Percentiles rank a stretch among this genome's conserved stretches.
Conservation (phyloP, 2,888 invertebrate genomes). For the Leptarthrus brevirostris region DNA sequence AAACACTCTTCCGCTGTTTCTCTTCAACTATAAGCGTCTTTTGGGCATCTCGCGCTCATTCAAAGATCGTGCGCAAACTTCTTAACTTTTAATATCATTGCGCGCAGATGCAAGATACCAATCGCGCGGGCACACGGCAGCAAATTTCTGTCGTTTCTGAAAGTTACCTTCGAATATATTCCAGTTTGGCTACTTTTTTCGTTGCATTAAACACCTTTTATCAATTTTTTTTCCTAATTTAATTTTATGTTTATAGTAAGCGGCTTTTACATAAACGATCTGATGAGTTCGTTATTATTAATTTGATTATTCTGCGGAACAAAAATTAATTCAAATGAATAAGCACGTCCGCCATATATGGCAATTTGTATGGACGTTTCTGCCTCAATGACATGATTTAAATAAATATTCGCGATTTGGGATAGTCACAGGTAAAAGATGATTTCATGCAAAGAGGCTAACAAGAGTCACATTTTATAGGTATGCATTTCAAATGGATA, state of each 20-base stretch:
- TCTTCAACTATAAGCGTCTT: neutral
- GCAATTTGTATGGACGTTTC: conserved; percentile 5
- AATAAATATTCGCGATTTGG: neutral
- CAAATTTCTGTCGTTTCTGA: neutral
- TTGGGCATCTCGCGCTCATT: neutral
- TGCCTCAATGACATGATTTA: conserved; percentile 6
- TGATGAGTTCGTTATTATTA: neutral
- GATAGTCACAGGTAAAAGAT: conserved; percentile 8
- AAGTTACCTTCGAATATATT: neutral
- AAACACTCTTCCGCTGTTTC: conserved; percentile 13
- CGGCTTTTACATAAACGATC: conserved; percentile 16
- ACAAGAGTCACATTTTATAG: too few relatives aligned
- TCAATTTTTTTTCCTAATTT: neutral
- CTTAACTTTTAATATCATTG: neutral
- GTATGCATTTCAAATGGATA: too few relatives aligned
- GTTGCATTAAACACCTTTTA: neutral
- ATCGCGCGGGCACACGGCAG: neutral
- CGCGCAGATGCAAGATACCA: neutral
- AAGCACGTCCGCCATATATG: neutral
- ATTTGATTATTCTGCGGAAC: neutral
- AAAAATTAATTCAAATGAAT: conserved; percentile 13
- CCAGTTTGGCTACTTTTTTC: neutral
- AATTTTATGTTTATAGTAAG: neutral
- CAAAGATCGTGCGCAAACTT: neutral
- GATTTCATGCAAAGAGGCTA: conserved; percentile 17